Evolutionary conservation across 2,797 vertebrate genomes (phyloP), one percentile per base, ranked within the genome.

Genomic region (Coregonus ussuriensis): DNA sequence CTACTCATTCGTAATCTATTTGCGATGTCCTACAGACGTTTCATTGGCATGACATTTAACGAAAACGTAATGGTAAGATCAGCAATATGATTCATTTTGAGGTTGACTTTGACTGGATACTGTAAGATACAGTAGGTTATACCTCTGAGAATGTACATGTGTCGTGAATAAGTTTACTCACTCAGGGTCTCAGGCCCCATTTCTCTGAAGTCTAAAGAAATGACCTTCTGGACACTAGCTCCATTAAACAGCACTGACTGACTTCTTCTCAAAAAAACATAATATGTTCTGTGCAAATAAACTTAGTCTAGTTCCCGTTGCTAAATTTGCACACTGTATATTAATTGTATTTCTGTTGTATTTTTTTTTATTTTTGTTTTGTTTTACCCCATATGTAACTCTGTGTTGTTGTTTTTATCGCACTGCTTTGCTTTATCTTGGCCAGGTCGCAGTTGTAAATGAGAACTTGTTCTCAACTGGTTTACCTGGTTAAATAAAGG

Each of bases 1-100:
- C 88, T 86, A 91, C 88, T 91, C 85, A 29, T 88, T 91, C 85
- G 88, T 89, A 91, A 89, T 91, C 84, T 88, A 88, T 91, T 91
- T 89, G 88, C 82, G 84, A 85, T 89, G 84, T 89, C 87, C 87
- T 88, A 87, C 85, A 83, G 86, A 91, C 84, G 83, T 89, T 91
- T 89, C 85, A 91, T 91, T 88, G 90, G 84, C 81, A 76, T 93
- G 91, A 92, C 92, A 92, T 93, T 91, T 92, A 87, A 89, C 85
- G 77, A 84, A 82, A 81, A 87, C 76, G 56, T 87, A 87, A 91
- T 84, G 85, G 84, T 89, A 85, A 87, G 82, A 84, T 89, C 84
- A 81, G 81, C 78, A 77, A 33, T 66, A 80, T 77, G 84, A 77
- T 88, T 90, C 69, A 83, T 89, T 89, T 31, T 87, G 82, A 51